Percentiles rank a stretch among this genome's conserved stretches.
These are phyloP conservation scores for Eurystomus gularis DNA, from an alignment of 2,113 vertebrate species.

Conservation along the genomic window DNA sequence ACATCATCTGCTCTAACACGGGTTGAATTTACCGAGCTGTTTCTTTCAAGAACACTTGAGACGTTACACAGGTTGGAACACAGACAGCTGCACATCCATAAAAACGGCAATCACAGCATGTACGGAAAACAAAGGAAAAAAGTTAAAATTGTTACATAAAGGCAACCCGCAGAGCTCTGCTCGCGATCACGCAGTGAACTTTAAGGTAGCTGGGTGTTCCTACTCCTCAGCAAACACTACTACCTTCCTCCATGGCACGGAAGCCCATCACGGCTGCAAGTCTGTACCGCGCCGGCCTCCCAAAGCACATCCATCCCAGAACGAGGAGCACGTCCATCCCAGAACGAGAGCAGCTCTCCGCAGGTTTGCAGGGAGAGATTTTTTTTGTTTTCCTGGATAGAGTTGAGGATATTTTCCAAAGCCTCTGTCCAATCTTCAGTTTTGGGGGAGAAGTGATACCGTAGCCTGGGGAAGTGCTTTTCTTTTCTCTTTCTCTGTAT, in stretches of 20 bases:
- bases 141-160: not conserved
- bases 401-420: not conserved
- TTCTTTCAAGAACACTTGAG: not conserved
- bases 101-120: not conserved
- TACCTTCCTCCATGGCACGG: too few relatives aligned
- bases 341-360: not conserved
- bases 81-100: not conserved
- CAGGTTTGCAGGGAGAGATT: accelerated
- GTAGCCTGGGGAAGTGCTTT: conserved; percentile 26
- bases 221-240: not conserved
- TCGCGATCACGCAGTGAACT: accelerated
- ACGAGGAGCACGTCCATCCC: not conserved
- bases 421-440: not conserved
- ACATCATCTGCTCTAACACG: accelerated
- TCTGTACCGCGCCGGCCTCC: not conserved
- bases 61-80: not conserved
- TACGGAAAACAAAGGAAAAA: not conserved
- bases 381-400: not conserved
- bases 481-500: not conserved
- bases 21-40: not conserved
- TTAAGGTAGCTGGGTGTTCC: too few relatives aligned
- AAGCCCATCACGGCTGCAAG: accelerated
- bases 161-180: not conserved
- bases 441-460: not conserved
- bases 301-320: not conserved